Conservation (phyloP, 1,140 invertebrate species). For the Drosophila arawakana region DNA sequence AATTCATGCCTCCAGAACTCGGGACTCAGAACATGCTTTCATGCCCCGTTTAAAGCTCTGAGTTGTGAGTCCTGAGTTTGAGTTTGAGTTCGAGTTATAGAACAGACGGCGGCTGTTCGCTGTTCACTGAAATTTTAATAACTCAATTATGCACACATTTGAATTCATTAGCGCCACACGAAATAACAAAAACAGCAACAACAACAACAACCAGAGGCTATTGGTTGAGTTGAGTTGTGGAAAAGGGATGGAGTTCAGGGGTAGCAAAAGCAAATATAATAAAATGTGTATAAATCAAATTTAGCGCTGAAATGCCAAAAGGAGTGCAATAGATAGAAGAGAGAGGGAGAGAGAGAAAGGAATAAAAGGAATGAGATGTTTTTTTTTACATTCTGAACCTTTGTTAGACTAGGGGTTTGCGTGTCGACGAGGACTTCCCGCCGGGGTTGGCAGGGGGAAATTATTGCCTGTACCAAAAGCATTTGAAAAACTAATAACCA, state of each 20-base stretch:
- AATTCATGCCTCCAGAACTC: background rate
- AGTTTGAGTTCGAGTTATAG: conserved; percentile 2
- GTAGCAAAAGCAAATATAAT: conserved; percentile 68
- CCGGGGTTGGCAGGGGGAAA: conserved; percentile 70
- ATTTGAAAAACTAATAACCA: conserved; percentile 78
- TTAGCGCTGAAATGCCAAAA: conserved; percentile 74
- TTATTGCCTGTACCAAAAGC: conserved; percentile 65
- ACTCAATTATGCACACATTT: conserved; percentile 83
- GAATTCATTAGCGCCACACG: conserved; percentile 77
- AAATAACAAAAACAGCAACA: conserved; percentile 45
- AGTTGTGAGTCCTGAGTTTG: background rate
- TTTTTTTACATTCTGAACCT: conserved; percentile 17
- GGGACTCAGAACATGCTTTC: background rate
- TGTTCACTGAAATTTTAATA: conserved; percentile 78
- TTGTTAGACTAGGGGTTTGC: conserved; percentile 30
- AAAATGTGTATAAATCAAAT: conserved; percentile 83
- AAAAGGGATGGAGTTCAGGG: conserved; percentile 8
- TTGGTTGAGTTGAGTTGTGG: background rate
- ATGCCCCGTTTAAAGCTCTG: too few species aligned
- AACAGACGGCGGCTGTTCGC: conserved; percentile 34
- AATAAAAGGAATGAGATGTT: conserved; percentile 1
- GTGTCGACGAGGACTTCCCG: conserved; percentile 40
- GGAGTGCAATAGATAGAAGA: conserved; percentile 30
- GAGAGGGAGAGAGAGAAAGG: background rate
- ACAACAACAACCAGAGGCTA: conserved; percentile 24